phyloP scores from a whole-genome alignment of 1,140 invertebrate genomes.

The Sycophaga agraensis region DNA sequence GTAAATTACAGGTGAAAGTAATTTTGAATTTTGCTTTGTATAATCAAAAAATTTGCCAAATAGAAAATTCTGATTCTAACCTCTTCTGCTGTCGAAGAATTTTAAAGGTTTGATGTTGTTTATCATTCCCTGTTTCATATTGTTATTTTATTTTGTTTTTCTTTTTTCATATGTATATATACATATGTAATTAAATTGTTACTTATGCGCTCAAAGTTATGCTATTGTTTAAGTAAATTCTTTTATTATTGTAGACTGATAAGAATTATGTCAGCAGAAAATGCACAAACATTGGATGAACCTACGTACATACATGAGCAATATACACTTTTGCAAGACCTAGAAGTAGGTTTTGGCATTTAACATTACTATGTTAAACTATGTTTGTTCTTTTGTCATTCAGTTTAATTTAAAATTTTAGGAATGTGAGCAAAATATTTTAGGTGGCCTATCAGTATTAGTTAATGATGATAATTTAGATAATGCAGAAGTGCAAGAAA shows the following conservation, averaged over 20 bases:
- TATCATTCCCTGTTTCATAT: not conserved
- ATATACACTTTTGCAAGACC: slow-evolving; percentile 36
- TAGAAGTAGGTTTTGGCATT: slow-evolving; percentile 30
- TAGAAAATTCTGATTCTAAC: slow-evolving; percentile 26
- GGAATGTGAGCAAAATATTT: slow-evolving; percentile 39
- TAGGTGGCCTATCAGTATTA: slow-evolving; percentile 46
- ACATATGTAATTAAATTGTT: no score
- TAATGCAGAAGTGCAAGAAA: slow-evolving; percentile 36
- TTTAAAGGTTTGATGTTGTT: slow-evolving; percentile 35
- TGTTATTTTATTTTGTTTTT: no score
- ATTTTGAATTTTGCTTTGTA: not conserved
- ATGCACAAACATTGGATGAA: slow-evolving; percentile 37
- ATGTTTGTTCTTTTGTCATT: no score
- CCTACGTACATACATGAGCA: slow-evolving; percentile 29
- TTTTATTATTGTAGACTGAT: slow-evolving; percentile 28
- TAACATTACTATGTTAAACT: not conserved
- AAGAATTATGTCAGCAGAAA: slow-evolving; percentile 45
- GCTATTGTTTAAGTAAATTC: no score
- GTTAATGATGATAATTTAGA: slow-evolving; percentile 38
- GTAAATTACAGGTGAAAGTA: not conserved
- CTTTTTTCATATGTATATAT: no score
- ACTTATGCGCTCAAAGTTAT: no score
- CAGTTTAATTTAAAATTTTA: slow-evolving; percentile 23
- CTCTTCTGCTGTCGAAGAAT: slow-evolving; percentile 26
- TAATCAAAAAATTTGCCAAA: slow-evolving; percentile 3